Percentiles rank a stretch among this genome's conserved stretches.
Evolutionary conservation across 2,113 vertebrate genomes (phyloP).

Genomic region (Mobula birostris): DNA sequence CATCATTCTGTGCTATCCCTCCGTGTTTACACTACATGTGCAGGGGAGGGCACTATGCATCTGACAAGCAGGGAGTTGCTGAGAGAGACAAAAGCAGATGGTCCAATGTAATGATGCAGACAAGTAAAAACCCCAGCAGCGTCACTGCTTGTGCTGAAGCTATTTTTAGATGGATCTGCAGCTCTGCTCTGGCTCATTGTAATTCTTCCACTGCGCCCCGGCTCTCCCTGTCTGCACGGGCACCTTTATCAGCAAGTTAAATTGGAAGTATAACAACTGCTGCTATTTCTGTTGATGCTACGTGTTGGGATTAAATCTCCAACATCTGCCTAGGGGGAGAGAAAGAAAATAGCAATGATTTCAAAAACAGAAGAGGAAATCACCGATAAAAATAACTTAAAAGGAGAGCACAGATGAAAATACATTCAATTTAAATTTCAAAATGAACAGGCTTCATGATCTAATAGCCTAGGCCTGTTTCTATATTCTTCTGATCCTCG

Average conservation of each 20-base stretch:
- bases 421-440: background rate
- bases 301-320: background rate
- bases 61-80: background rate
- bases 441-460: background rate
- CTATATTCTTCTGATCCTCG: no score
- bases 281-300: background rate
- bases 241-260: constrained; percentile 18
- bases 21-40: background rate
- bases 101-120: background rate
- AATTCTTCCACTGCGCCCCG: background rate
- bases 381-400: background rate
- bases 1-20: constrained; percentile 17
- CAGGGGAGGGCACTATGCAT: constrained; percentile 1
- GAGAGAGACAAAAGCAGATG: background rate
- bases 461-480: no score
- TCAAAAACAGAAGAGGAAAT: background rate
- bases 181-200: background rate
- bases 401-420: background rate
- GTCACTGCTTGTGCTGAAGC: constrained; percentile 13
- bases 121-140: background rate
- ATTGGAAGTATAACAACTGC: background rate
- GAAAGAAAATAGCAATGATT: background rate
- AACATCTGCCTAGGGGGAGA: background rate
- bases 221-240: background rate
- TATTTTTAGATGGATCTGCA: constrained; percentile 24